Evolutionary conservation across 2,797 vertebrate genomes (phyloP), one percentile per base, ranked within the genome.

Genomic region (Denticeps clupeoides): DNA sequence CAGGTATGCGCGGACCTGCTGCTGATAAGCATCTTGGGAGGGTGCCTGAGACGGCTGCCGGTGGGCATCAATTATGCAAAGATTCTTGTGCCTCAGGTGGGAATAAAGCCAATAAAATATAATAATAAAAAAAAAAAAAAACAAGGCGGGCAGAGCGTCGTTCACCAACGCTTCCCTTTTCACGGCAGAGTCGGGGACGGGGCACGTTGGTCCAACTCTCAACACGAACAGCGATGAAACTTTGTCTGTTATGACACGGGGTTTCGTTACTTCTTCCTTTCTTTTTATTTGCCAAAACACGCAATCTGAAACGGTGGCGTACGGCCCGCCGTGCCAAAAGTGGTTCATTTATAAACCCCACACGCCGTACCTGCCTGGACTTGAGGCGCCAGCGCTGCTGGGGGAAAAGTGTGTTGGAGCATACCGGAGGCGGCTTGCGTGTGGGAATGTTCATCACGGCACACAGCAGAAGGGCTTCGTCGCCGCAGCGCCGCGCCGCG

Each of bases 261-360:
- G 46, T 51, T 65, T 66, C 51, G 41, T 59, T 57, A 44, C 49
- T 54, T 59, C 46, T 60, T 55, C 54, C 58, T 43, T 58, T 55
- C 18, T 18, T 48, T n/a, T n/a, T n/a, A n/a, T n/a, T n/a, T n/a
- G n/a, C n/a, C n/a, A n/a, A n/a, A n/a, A n/a, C n/a, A 22, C 56
- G 46, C 46, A 52, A 51, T 64, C 47, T 58, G 49, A 62, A 67
- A 52, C 58, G 41, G 58, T 47, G 55, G 48, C 48, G 47, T 29
- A 45, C 63, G 51, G 56, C 28, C 46, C 58, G 48, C 33, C 38
- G 55, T 62, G 58, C 58, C 60, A 69, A 66, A 71, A 56, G 33
- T 78, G 75, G 62, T 73, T 70, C 63, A 82, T 73, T 68, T 75
- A 71, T 76, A 76, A 79, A 78, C 68, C 67, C 63, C 58, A 74